Evolutionary conservation across 2,797 vertebrate genomes (phyloP), one percentile per base, ranked within the genome.

Genomic region (Heliangelus exortis): DNA sequence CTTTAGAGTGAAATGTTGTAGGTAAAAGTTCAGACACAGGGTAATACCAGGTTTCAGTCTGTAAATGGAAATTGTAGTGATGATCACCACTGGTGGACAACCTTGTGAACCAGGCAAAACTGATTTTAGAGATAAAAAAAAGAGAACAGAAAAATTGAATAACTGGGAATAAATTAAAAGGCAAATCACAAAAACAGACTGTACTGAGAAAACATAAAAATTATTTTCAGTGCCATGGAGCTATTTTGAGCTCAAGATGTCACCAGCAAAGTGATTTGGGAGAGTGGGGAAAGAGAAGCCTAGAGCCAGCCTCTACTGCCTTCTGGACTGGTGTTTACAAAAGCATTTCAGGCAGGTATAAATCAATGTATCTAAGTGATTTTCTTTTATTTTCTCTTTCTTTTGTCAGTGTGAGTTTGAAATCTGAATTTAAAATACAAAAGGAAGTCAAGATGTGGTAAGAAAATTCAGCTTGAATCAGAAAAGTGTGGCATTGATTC

Each of bases 81-180:
- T 12, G 10, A 28, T 54, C 1, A 1, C 5, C 48, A 28, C 15
- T 33, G 15, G 8, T 13, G 3, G 1, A 7, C 7, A 53, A 33
- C 23, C 7, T 43, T n/a, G 31, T 61, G 26, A 79, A 58, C 7
- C 15, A 43, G 2, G 6, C 34, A 76, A 76, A 88, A 33, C 4
- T 47, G 16, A 45, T 26, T 80, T 66, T 62, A 79, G 34, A 71
- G 20, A 15, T 41, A 18, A 45, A 61, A 47, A 47, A 47, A 47
- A 50, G 6, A 41, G 8, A 58, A 36, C 6, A 57, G 8, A 61
- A 55, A 58, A 51, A 51, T 15, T 2, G 12, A 61, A 13, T 25
- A 86, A 55, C 7, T 51, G 9, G 9, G 33, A 45, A 55, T 51
- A 25, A 75, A 7, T 61, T 18, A 67, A 34, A 61, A 63, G 31